Conservation (phyloP, 2,888 invertebrate genomes). For the Glyphotaelius pellucidus region DNA sequence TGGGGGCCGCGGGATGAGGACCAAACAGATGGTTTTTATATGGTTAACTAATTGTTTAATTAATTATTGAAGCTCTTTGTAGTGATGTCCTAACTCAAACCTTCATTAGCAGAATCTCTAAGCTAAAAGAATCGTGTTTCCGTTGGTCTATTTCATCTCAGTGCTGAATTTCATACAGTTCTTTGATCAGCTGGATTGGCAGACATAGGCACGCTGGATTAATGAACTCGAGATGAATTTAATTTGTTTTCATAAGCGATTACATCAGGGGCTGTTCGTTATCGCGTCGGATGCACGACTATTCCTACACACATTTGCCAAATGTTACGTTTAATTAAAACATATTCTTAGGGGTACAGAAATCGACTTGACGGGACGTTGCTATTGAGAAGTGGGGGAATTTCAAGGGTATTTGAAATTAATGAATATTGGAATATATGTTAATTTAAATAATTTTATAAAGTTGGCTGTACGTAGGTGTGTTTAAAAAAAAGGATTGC, state of each 20-base stretch:
- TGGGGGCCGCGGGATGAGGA: too few species aligned
- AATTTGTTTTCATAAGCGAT: conserved; percentile 30
- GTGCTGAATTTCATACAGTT: background rate
- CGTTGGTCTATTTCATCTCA: background rate
- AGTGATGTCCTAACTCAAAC: too few species aligned
- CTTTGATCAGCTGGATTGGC: background rate
- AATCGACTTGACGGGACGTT: background rate
- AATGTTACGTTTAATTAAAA: background rate
- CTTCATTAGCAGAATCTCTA: too few species aligned
- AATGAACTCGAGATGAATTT: conserved; percentile 13
- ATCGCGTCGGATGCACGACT: conserved; percentile 13
- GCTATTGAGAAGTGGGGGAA: too few species aligned
- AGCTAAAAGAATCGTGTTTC: too few species aligned
- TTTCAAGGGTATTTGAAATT: background rate
- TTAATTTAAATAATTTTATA: background rate
- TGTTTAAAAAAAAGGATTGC: background rate
- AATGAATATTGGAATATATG: background rate
- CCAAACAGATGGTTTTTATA: too few species aligned
- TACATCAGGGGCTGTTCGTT: conserved; percentile 9
- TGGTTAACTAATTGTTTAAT: too few species aligned
- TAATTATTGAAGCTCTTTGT: too few species aligned
- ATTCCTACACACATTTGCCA: background rate
- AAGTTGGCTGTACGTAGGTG: background rate
- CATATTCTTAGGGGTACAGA: background rate
- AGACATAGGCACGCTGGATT: background rate